Evolutionary conservation across 2,888 invertebrate genomes (phyloP), one percentile per base, ranked within the genome.

Genomic region (Xestia rhomboidea): DNA sequence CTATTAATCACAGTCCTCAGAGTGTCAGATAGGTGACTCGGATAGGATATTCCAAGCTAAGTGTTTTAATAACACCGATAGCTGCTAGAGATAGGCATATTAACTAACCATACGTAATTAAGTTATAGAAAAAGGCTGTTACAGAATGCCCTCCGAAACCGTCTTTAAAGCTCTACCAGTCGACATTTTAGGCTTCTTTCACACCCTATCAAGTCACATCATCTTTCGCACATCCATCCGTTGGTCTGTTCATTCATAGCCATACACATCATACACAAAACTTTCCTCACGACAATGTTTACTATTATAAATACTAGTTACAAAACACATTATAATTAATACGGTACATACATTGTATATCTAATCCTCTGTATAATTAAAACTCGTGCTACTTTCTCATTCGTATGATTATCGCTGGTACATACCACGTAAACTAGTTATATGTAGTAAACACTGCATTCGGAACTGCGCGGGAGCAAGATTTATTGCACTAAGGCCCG

Each of bases 311-410:
- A 18, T 0, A 44, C 51, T 18, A 13, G 54, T 82, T 49, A 64
- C 30, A 82, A 75, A 38, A 38, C 8, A 41, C 38, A 46, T 64
- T 10, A 18, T 69, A 68, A 60, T 60, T 38, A 63, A 38, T 38
- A 30, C 21, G 41, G 24, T 41, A 38, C 0, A 1, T 24, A 51
- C n/a, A 54, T 62, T 27, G 34, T 24, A 49, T 30, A 30, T 62
- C 5, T 60, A 44, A 67, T 68, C 13, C n/a, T 21, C 38, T 21
- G 15, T 38, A 49, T 68, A 68, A 85, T 81, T 74, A 68, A 49
- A 75, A 76, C 27, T n/a, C 44, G 64, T 68, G 64, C 72, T n/a
- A 69, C 76, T 82, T 85, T 82, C 85, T 69, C 64, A 69, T 62
- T 68, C 68, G 30, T 34, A 64, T 74, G 49, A 85, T 38, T 34